Evolutionary conservation across 2,888 invertebrate species (phyloP).

Genomic region (Tyria jacobaeae): DNA sequence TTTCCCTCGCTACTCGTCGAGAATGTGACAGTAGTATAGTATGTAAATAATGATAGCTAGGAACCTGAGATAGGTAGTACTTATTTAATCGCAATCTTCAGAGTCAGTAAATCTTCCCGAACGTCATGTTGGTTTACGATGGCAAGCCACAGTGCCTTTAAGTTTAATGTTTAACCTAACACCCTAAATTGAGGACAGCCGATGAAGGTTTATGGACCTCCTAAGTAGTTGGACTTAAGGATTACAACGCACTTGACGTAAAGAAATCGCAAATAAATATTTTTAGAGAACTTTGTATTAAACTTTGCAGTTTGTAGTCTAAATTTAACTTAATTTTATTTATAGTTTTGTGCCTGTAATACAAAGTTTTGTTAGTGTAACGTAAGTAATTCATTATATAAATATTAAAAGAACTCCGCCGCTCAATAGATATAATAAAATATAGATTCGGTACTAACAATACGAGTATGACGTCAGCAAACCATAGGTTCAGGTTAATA

Average conservation of each 20-base stretch:
- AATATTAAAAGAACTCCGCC: no score
- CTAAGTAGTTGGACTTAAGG: constrained; percentile 43
- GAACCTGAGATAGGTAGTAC: constrained; percentile 13
- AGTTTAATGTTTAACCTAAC: constrained; percentile 57
- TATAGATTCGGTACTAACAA: no score
- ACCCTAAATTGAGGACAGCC: constrained; percentile 57
- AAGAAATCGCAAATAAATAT: constrained; percentile 3
- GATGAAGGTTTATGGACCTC: constrained; percentile 58
- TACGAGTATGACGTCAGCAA: no score
- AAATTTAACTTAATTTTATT: no score
- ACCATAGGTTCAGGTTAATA: no score
- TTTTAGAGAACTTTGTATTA: background rate
- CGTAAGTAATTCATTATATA: no score
- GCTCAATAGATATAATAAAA: no score
- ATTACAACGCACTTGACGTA: constrained; percentile 27
- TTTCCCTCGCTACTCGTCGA: no score
- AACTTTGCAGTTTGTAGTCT: no score
- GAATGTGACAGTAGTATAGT: background rate
- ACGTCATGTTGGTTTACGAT: constrained; percentile 40
- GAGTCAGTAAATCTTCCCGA: constrained; percentile 32
- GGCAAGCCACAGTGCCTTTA: constrained; percentile 39
- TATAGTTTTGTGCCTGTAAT: no score
- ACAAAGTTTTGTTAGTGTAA: no score
- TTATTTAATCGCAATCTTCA: constrained; percentile 31
- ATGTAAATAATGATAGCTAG: constrained; percentile 10